Evolutionary conservation across 2,888 invertebrate genomes (phyloP).

Genomic region (Asteroscopus sphinx): DNA sequence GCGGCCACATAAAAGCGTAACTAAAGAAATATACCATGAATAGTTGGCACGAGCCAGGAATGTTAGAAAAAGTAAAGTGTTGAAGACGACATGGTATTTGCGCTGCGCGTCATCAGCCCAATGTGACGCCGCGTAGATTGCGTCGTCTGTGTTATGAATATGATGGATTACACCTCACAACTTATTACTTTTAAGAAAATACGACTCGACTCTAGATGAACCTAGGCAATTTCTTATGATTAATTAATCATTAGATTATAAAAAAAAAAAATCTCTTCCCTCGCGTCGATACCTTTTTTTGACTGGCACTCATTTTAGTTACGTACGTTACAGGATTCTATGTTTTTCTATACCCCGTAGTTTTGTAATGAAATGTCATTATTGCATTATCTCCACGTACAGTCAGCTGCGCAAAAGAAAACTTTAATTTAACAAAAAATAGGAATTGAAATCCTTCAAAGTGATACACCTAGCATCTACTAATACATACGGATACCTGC

Average conservation of each 20-base stretch:
- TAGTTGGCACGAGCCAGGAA: constrained; percentile 82
- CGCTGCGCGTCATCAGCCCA: constrained; percentile 44
- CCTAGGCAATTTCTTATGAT: constrained; percentile 24
- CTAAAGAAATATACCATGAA: constrained; percentile 75
- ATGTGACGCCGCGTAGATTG: constrained; percentile 58
- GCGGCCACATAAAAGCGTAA: constrained; percentile 57
- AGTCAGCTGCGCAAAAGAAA: too few species aligned
- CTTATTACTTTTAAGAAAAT: constrained; percentile 27
- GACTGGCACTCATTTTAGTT: constrained; percentile 4
- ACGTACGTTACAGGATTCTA: not conserved
- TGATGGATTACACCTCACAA: constrained; percentile 60
- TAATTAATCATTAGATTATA: too few species aligned
- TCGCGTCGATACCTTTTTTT: constrained; percentile 10
- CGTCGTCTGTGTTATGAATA: constrained; percentile 58
- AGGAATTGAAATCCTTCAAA: too few species aligned
- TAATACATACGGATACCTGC: too few species aligned
- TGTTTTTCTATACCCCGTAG: not conserved
- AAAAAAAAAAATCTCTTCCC: constrained; percentile 20
- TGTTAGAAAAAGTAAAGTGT: constrained; percentile 71
- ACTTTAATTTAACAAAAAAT: too few species aligned
- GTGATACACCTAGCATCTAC: too few species aligned
- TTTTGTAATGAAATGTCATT: too few species aligned
- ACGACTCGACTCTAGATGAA: constrained; percentile 17
- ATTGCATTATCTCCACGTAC: too few species aligned
- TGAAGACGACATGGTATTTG: constrained; percentile 52